These are phyloP conservation scores for Daktulosphaira vitifoliae DNA, from an alignment of 1,140 invertebrate species.

Conservation along the genomic window DNA sequence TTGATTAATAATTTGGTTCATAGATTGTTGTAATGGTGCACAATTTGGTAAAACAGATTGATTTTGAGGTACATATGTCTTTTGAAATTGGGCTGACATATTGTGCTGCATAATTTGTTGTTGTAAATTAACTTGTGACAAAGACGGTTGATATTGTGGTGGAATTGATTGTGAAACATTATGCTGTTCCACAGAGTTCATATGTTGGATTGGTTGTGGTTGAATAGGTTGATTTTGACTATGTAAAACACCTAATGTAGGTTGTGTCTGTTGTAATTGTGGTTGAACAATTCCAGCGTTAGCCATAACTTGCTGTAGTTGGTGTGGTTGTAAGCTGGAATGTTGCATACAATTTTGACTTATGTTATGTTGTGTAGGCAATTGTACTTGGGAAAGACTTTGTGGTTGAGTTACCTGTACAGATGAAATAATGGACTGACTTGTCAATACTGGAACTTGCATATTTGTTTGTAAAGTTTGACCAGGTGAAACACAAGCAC, in stretches of 20 bases:
- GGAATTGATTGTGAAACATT: conserved; percentile 11
- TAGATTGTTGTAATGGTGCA: conserved; percentile 19
- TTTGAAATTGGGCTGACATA: conserved; percentile 17
- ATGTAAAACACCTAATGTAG: conserved; percentile 45
- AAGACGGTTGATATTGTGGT: conserved; percentile 24
- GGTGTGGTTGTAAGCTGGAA: conserved; percentile 50
- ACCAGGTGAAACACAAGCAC: conserved; percentile 39
- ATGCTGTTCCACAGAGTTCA: conserved; percentile 20
- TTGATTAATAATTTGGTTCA: conserved; percentile 31
- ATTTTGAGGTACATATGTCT: conserved; percentile 19
- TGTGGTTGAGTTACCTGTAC: conserved; percentile 44
- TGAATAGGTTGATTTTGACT: conserved; percentile 47
- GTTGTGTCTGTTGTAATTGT: conserved; percentile 42
- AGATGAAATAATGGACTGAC: conserved; percentile 3
- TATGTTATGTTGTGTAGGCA: conserved; percentile 41
- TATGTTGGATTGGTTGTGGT: conserved; percentile 42
- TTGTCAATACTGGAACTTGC: conserved; percentile 14
- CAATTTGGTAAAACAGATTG: conserved; percentile 18
- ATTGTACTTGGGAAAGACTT: conserved; percentile 43
- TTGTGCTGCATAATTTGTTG: conserved; percentile 30
- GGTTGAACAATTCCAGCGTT: conserved; percentile 41
- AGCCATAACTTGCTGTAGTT: conserved; percentile 49
- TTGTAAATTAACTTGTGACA: conserved; percentile 20
- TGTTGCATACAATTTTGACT: conserved; percentile 36
- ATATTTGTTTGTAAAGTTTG: conserved; percentile 40